These are phyloP conservation scores for Chromobotia macracanthus DNA, from an alignment of 2,797 vertebrate genomes.

Conservation along the genomic window DNA sequence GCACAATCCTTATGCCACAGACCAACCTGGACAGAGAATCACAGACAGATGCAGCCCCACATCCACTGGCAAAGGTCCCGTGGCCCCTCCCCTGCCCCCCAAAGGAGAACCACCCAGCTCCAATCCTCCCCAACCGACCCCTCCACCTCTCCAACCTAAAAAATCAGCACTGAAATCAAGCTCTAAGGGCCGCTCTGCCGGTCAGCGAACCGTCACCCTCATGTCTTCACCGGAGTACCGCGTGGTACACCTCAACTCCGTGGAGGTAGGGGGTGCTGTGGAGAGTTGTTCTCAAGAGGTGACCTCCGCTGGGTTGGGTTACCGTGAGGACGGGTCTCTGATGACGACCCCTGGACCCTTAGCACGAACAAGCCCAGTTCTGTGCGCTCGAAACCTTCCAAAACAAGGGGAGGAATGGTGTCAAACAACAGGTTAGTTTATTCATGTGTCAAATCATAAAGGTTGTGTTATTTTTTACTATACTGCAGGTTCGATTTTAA, in stretches of 20 bases:
- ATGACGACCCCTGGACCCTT: conserved; percentile 1
- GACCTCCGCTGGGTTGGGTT: conserved; percentile 3
- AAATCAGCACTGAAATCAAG: conserved; percentile 54
- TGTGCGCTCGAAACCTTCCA: conserved; percentile 9
- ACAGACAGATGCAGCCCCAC: conserved; percentile 20
- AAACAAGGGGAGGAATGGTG: conserved; percentile 24
- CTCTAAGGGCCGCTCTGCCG: conserved; percentile 41
- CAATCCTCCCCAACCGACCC: not conserved
- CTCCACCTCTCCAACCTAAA: conserved; percentile 34
- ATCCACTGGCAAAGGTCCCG: conserved; percentile 18
- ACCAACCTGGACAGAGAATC: conserved; percentile 32
- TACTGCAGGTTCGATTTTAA: too few species aligned
- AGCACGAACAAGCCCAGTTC: conserved; percentile 2
- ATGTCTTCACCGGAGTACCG: conserved; percentile 52
- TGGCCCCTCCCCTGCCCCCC: conserved; percentile 19
- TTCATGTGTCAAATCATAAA: not conserved
- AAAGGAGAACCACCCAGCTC: conserved; percentile 29
- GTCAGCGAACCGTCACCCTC: conserved; percentile 49
- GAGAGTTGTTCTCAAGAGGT: conserved; percentile 32
- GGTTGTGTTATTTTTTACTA: too few species aligned
- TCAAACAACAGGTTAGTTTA: conserved; percentile 37
- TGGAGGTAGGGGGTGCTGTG: conserved; percentile 9
- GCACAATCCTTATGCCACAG: conserved; percentile 68
- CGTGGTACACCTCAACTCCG: conserved; percentile 39
- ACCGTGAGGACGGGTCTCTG: conserved; percentile 17